Evolutionary conservation across 2,888 invertebrate genomes (phyloP).

Genomic region (Polydrusus tereticollis): DNA sequence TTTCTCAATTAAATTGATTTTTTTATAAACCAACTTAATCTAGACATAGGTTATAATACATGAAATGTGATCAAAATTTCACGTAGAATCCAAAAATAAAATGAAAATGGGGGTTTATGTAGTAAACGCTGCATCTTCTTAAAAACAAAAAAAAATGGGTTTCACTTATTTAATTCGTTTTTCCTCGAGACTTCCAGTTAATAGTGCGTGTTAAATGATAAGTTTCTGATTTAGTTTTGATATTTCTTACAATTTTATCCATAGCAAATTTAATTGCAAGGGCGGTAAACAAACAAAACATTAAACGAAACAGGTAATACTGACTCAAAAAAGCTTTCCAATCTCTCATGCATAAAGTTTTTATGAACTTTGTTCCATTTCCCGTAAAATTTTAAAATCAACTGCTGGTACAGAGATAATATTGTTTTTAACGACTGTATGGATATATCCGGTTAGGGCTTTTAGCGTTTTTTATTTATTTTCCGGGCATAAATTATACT

Average conservation of each 20-base stretch:
- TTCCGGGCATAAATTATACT: not conserved
- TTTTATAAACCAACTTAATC: no score
- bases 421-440: conserved; percentile 10
- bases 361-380: conserved; percentile 34
- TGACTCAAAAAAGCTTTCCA: not conserved
- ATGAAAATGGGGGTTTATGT: no score
- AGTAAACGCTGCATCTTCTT: no score
- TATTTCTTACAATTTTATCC: not conserved
- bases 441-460: conserved; percentile 6
- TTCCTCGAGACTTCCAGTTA: no score
- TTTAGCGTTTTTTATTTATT: not conserved
- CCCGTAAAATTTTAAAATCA: conserved; percentile 31
- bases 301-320: not conserved
- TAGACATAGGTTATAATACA: no score
- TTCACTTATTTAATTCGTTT: no score
- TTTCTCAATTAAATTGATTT: no score
- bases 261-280: not conserved
- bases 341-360: conserved; percentile 27
- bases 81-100: no score
- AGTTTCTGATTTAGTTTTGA: not conserved
- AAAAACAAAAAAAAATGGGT: no score
- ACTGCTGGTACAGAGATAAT: conserved; percentile 13
- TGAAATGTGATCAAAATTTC: no score
- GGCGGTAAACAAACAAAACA: not conserved
- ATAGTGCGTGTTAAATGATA: no score